Conservation (phyloP, 2,888 invertebrate species). For the Caenorhabditis sulstoni region DNA sequence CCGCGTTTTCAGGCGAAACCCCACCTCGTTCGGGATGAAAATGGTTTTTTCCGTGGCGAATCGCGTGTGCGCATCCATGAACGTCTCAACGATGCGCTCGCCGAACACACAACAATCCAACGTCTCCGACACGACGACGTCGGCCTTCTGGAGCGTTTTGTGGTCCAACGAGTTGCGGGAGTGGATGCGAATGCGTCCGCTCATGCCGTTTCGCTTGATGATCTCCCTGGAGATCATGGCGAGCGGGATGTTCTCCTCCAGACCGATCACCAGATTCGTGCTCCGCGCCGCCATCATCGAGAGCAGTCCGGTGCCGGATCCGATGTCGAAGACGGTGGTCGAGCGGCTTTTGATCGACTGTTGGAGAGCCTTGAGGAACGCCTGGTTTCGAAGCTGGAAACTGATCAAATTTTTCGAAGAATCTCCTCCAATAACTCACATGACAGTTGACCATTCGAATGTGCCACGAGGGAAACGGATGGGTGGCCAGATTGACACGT, state of each 20-base stretch:
- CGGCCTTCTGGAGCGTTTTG: constrained; percentile 43
- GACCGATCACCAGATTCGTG: constrained; percentile 45
- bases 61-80: constrained; percentile 61
- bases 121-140: constrained; percentile 62
- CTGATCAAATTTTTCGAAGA: neutral
- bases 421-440: constrained; percentile 20
- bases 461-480: constrained; percentile 63
- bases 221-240: constrained; percentile 50
- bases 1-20: neutral
- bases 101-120: constrained; percentile 67
- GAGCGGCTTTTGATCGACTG: constrained; percentile 32
- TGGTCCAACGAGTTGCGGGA: constrained; percentile 33
- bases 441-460: constrained; percentile 66
- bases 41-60: constrained; percentile 42
- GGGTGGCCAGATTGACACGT: constrained; percentile 49
- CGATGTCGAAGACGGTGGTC: constrained; percentile 63
- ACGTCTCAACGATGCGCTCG: constrained; percentile 55
- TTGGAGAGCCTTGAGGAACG: constrained; percentile 16
- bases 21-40: constrained; percentile 59
- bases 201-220: constrained; percentile 27
- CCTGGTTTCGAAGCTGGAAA: constrained; percentile 36
- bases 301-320: constrained; percentile 64
- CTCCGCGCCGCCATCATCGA: constrained; percentile 57
- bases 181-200: constrained; percentile 13
- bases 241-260: constrained; percentile 51